Base-by-base conservation (phyloP, 2,113 vertebrate species). In the Nibea coibor region DNA sequence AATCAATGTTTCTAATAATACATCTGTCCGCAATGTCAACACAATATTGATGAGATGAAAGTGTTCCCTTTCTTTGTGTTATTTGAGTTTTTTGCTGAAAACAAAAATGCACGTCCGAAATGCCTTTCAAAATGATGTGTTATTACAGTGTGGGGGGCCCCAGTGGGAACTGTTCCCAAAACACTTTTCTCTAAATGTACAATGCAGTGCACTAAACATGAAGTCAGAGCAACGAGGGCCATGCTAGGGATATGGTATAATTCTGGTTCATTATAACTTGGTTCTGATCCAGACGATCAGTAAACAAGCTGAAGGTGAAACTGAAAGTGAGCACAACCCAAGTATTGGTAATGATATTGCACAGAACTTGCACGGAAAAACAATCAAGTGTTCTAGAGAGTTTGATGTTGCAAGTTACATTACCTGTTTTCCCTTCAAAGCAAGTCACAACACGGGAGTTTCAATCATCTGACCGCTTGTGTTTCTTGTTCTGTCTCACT, bases 1-100 rank as follows among this genome's bases (percentile, higher is more conserved):
- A 91, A 90, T 89, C 80, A 85, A 50, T 58, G 84, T 85, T 85
- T 76, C 85, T 89, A 89, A 89, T 84, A 89, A 92, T 88, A 91
- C 76, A 72, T 73, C 85, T 78, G 85, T 82, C 80, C 24, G 31
- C 22, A 2, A 71, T 83, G 85, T 90, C 87, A 86, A 76, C 83
- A 78, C 69, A 67, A 28, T 42, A 28, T 42, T 76, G 64, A 22
- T 26, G 63, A 64, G 80, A 81, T 71, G 73, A 78, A 85, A 80
- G 77, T 20, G 58, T 3, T 62, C 35, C 48, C 26, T 65, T 78
- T 73, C 67, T 28, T 39, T 31, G 5, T n/a, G 62, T 73, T 35
- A n/a, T 68, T 50, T 42, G n/a, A 71, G 26, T 68, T 79, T 39
- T 87, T 20, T 4, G 57, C 39, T 64, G 39, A 80, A 80, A 81